A percentile compares a stretch with the other conserved stretches of the same genome.
phyloP scores from a whole-genome alignment of 2,888 invertebrate species.

The Hypselothyrea guttata region DNA sequence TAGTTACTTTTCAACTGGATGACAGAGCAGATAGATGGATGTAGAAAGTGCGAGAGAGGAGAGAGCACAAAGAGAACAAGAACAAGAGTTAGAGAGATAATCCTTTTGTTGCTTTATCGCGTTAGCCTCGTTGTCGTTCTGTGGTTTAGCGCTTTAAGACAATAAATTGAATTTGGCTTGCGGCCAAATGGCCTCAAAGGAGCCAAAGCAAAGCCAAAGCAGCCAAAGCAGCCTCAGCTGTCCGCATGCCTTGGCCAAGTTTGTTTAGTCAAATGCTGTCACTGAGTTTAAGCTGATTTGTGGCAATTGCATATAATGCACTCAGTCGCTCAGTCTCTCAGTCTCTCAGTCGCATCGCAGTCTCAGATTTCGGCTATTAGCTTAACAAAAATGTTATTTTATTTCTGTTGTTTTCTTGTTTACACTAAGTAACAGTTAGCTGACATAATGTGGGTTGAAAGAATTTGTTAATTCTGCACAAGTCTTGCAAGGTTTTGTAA shows the following conservation, averaged over 20 bases:
- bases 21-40: constrained; percentile 9
- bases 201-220: not conserved
- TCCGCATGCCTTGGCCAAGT: constrained; percentile 4
- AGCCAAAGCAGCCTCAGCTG: not conserved
- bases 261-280: constrained; percentile 62
- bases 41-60: not conserved
- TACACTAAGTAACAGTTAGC: too few species aligned
- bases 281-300: constrained; percentile 58
- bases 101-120: constrained; percentile 69
- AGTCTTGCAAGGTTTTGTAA: too few species aligned
- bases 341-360: constrained; percentile 1
- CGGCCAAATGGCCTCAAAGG: constrained; percentile 42
- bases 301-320: constrained; percentile 54
- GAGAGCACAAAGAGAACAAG: constrained; percentile 7
- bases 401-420: constrained; percentile 22
- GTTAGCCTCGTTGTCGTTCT: constrained; percentile 52
- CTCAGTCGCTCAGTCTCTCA: constrained; percentile 12
- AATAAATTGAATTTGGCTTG: constrained; percentile 73
- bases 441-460: too few species aligned
- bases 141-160: constrained; percentile 65
- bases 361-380: constrained; percentile 48
- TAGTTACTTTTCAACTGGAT: constrained; percentile 49
- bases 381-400: constrained; percentile 51
- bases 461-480: constrained; percentile 27
- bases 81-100: constrained; percentile 48